Base-by-base conservation (phyloP, 2,888 invertebrate species). In the Scelioninae gen. 2 region DNA sequence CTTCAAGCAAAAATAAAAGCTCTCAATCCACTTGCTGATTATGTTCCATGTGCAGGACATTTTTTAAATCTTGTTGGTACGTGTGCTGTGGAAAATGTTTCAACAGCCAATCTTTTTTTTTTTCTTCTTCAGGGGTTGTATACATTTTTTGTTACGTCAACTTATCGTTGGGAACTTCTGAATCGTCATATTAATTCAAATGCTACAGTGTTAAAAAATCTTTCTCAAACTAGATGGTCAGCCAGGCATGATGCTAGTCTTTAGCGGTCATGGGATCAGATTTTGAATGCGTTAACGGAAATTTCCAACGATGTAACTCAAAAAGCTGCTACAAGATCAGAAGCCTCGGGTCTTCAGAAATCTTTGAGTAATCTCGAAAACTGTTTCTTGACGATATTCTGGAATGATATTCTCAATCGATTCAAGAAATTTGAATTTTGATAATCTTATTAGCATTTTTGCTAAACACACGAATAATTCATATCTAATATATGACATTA, bases 61-160 rank as follows among this genome's bases (percentile, higher is more conserved):
- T 79, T 79, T n/a, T 46, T 78, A 28, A 80, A 80, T 77, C 68
- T 80, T 52, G 76, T 79, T 25, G 77, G 68, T 16, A 74, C 57
- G 22, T 64, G 63, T 55, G 78, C 78, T 68, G 80, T 77, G 41
- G 77, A 80, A 43, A 77, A 67, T 52, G 76, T 76, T 70, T 13
- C 57, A 57, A 39, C 65, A 63, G 77, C 77, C 52, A 57, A 60
- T 15, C 45, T 35, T 35, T 78, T 76, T 50, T 78, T 79, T 74
- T 58, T 48, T 31, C 71, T 77, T 33, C 52, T 80, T 19, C 74
- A 80, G 69, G 63, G 76, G 64, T 48, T 81, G 11, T 81, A 77
- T 35, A 77, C 50, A 25, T 80, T 80, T 61, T 75, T 80, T 58
- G 73, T 74, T 57, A 75, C 77, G 39, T 78, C 79, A 39, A 79